Evolutionary conservation across 2,888 invertebrate species (phyloP), one percentile per base, ranked within the genome.

Genomic region (Nemotelus nigrinus): DNA sequence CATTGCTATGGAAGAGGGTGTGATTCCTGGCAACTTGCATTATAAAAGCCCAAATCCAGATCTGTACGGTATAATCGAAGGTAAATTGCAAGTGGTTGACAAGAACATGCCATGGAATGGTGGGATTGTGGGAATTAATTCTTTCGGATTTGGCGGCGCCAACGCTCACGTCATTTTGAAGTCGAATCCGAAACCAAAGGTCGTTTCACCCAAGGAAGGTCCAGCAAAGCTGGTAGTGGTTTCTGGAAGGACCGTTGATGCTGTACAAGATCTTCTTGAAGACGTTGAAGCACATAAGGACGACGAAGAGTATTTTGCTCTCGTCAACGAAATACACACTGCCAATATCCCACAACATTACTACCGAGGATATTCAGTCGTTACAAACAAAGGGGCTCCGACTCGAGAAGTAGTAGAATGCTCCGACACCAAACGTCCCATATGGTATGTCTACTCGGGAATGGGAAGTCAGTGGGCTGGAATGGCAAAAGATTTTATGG

Each of bases 391-490:
- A 39, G 84, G 84, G 2, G 80, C 0, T 77, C 68, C 84, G 39
- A 85, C 86, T 47, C 87, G 89, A 10, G 92, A 93, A 83, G 87
- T 91, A 1, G 77, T 84, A 2, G 88, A 89, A 68, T 85, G 83
- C 78, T 85, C 87, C 7, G 88, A 89, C 10, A 93, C 93, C 60
- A 90, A 91, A 80, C 91, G 95, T 10, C 96, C 98, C 0, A 88
- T 98, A 77, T 99, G 98, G 96, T 99, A 92, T 87, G 91, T 99
- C 80, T 99, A 97, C 88, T 94, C 97, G 65, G 99, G 99, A 79
- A 99, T 99, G 99, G 99, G 99, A 10, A 94, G 96, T 60, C 99
- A 99, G 88, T 99, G 98, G 98, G 90, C 94, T 68, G 96, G 96
- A 83, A 99, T 99, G 98, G 98, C 93, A 10, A 92, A 92, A 84